These are phyloP conservation scores for Bombus pascuorum DNA, from an alignment of 1,140 invertebrate genomes.

Conservation along the genomic window DNA sequence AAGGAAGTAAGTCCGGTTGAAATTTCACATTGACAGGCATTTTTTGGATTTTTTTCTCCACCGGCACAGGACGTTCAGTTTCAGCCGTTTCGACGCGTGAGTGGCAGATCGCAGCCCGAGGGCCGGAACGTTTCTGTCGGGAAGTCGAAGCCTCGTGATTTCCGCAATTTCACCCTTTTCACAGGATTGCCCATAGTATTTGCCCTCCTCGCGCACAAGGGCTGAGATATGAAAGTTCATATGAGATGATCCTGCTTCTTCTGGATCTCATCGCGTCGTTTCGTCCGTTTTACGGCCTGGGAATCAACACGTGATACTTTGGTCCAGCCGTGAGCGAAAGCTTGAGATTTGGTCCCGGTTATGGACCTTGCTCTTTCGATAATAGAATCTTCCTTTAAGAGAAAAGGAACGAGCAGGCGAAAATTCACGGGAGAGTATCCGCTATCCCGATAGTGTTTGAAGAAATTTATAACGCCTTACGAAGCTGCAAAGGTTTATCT, in stretches of 20 bases:
- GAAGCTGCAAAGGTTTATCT: too few species aligned
- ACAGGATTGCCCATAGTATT: slow-evolving; percentile 53
- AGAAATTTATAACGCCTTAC: neutral
- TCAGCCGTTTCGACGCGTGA: slow-evolving; percentile 47
- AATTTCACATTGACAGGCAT: slow-evolving; percentile 12
- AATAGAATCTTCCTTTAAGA: neutral
- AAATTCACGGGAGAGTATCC: neutral
- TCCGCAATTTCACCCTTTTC: slow-evolving; percentile 67
- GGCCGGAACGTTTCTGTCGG: slow-evolving; percentile 43
- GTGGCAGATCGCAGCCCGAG: slow-evolving; percentile 60
- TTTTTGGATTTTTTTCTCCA: neutral
- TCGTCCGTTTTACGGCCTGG: neutral
- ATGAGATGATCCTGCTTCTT: slow-evolving; percentile 64
- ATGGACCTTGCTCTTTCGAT: neutral
- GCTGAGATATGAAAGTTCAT: slow-evolving; percentile 65
- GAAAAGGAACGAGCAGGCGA: too few species aligned
- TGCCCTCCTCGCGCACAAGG: slow-evolving; percentile 15
- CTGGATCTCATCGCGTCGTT: neutral
- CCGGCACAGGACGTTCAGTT: neutral
- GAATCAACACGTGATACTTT: slow-evolving; percentile 38
- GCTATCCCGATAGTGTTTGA: neutral
- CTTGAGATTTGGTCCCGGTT: neutral
- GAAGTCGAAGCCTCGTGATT: slow-evolving; percentile 63
- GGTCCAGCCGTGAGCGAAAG: too few species aligned
- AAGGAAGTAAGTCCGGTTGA: neutral